phyloP scores from a whole-genome alignment of 2,888 invertebrate genomes.

The Abrostola triplasia region DNA sequence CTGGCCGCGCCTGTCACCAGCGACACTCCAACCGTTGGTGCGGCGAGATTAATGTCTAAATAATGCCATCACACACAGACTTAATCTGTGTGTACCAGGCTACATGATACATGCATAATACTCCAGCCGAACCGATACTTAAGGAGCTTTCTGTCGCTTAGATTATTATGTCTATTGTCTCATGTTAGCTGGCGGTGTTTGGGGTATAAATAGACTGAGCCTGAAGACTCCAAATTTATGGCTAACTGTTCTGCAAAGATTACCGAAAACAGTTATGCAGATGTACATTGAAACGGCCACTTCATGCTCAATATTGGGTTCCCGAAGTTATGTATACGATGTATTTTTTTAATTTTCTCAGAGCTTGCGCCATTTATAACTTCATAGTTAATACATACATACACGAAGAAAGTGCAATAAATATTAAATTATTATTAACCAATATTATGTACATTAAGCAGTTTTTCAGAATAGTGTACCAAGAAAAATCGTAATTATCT shows the following conservation, averaged over 20 bases:
- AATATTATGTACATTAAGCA: conserved; percentile 35
- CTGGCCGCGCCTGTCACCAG: background rate
- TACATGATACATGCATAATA: conserved; percentile 6
- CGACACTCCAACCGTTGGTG: background rate
- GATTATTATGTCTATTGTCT: background rate
- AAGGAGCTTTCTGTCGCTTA: conserved; percentile 14
- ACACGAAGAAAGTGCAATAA: conserved; percentile 28
- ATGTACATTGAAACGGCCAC: too few relatives aligned
- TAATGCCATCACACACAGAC: too few relatives aligned
- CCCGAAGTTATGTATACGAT: background rate
- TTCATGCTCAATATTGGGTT: background rate
- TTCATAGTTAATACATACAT: conserved; percentile 43
- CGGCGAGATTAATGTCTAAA: conserved; percentile 25
- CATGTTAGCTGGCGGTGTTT: background rate
- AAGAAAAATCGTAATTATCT: conserved; percentile 32
- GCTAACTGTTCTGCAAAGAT: too few relatives aligned
- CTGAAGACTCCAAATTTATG: too few relatives aligned
- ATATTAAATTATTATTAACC: conserved; percentile 35
- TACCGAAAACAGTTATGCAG: too few relatives aligned
- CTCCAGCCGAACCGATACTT: conserved; percentile 6
- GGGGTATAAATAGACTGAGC: background rate
- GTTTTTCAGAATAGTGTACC: conserved; percentile 34
- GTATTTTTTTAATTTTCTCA: conserved; percentile 1
- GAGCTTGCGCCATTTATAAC: conserved; percentile 1
- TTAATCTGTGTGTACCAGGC: conserved; percentile 5